Conservation (phyloP, 2,797 vertebrate species). For the Micropoecilia bifurca region DNA sequence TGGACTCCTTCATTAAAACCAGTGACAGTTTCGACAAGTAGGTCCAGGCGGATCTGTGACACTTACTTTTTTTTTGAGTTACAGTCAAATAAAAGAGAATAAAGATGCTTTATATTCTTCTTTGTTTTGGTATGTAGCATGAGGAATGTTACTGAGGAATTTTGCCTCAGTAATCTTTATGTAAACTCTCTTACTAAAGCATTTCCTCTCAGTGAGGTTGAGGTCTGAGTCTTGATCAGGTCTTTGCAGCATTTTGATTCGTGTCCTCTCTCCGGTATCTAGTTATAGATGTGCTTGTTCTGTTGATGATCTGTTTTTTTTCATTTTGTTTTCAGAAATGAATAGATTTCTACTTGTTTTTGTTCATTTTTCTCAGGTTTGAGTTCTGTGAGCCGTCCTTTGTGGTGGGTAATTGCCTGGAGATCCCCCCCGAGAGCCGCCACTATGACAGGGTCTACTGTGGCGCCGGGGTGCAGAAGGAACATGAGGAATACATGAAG, state of each 20-base stretch:
- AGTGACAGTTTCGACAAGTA: constrained; percentile 98
- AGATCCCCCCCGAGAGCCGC: constrained; percentile 90
- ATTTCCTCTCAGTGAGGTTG: background rate
- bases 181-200: background rate
- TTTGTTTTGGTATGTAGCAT: background rate
- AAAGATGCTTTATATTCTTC: background rate
- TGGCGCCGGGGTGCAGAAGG: constrained; percentile 94
- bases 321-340: background rate
- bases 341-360: background rate
- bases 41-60: constrained; percentile 32
- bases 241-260: background rate
- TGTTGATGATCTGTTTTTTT: too few relatives aligned
- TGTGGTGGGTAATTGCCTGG: constrained; percentile 93
- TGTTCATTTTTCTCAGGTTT: constrained; percentile 81
- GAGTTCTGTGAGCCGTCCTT: constrained; percentile 97
- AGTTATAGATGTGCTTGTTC: background rate
- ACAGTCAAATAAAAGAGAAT: background rate
- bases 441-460: constrained; percentile 97
- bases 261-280: background rate
- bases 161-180: background rate
- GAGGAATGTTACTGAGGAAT: background rate
- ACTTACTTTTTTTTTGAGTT: background rate
- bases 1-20: constrained; percentile 94
- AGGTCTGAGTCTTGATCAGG: background rate
- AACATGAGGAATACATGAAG: constrained; percentile 97